A percentile compares a stretch with the other conserved stretches of the same genome.
phyloP scores from a whole-genome alignment of 2,113 vertebrate genomes.

The Pangasianodon hypophthalmus region DNA sequence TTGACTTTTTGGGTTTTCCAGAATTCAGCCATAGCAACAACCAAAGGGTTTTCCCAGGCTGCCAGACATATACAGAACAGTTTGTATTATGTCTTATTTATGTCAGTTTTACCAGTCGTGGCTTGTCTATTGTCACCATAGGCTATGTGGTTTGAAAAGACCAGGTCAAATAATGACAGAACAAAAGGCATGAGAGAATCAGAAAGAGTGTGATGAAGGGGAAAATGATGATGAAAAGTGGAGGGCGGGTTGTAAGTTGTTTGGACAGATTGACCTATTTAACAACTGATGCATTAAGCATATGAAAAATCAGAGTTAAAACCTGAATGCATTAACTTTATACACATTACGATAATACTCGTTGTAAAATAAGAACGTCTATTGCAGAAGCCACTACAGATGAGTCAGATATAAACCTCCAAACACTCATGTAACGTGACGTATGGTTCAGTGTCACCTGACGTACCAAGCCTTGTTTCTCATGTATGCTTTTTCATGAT shows the following conservation, averaged over 20 bases:
- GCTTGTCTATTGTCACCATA: background rate
- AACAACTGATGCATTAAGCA: background rate
- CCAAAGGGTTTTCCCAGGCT: background rate
- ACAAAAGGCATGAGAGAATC: background rate
- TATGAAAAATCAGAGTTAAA: background rate
- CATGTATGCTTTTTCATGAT: no score
- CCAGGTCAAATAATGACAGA: background rate
- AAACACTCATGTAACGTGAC: no score
- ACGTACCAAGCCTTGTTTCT: no score
- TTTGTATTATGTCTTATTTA: background rate
- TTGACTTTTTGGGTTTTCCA: background rate
- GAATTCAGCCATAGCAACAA: no score
- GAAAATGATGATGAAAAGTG: background rate
- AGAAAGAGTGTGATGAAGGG: background rate
- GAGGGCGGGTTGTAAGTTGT: background rate
- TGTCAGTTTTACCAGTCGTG: background rate
- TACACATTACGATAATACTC: constrained; percentile 22
- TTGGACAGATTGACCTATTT: background rate
- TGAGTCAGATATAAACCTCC: background rate
- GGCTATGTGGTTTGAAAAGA: background rate
- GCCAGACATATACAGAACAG: background rate
- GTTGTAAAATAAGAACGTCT: background rate
- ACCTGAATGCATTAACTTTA: constrained; percentile 17
- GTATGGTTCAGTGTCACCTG: no score
- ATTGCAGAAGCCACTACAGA: background rate